Evolutionary conservation across 2,113 vertebrate genomes (phyloP).

Genomic region (Eptesicus fuscus): DNA sequence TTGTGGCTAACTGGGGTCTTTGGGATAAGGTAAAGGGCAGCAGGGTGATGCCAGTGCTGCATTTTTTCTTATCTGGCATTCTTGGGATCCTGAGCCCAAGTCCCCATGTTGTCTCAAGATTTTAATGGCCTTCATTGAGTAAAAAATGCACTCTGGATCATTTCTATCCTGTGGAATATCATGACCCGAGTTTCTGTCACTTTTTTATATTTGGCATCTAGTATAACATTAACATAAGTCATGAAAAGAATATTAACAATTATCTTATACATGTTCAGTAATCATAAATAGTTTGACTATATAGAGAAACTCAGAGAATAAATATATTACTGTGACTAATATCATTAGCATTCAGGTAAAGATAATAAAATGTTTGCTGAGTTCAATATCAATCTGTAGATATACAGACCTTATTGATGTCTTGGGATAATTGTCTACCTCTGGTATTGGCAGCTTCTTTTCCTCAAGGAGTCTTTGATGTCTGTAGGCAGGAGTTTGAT

Average conservation of each 20-base stretch:
- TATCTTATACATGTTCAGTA: neutral
- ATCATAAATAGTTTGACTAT: neutral
- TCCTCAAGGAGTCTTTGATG: neutral
- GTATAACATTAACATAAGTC: neutral
- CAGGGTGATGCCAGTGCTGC: neutral
- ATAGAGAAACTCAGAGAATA: neutral
- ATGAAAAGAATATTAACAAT: neutral
- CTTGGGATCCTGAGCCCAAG: neutral
- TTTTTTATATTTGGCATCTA: neutral
- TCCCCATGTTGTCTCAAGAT: neutral
- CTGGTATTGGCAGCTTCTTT: neutral
- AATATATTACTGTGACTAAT: neutral
- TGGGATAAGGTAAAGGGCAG: neutral
- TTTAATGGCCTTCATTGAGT: neutral
- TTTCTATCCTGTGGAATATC: neutral
- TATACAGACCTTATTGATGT: neutral
- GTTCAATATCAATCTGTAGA: neutral
- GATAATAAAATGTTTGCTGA: neutral
- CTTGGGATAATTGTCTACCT: neutral
- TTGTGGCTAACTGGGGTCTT: neutral
- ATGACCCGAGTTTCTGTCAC: neutral
- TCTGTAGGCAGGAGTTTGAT: neutral
- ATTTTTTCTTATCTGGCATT: neutral
- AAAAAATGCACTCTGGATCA: neutral
- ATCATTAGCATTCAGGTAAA: neutral